Evolutionary conservation across 2,797 vertebrate genomes (phyloP).

Genomic region (Todus mexicanus): DNA sequence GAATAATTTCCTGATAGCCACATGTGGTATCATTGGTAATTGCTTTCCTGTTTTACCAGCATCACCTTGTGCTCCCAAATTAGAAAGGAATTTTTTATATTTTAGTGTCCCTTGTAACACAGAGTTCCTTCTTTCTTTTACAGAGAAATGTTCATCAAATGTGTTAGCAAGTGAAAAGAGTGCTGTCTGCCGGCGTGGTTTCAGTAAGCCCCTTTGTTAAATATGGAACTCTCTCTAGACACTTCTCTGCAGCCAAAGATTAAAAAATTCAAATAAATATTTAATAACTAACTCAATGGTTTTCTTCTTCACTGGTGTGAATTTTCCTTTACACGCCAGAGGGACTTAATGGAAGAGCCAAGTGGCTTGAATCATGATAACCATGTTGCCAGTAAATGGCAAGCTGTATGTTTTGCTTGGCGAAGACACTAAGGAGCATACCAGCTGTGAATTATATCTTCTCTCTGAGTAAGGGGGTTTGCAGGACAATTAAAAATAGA

Average conservation of each 20-base stretch:
- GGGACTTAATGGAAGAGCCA: constrained; percentile 16
- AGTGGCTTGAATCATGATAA: constrained; percentile 12
- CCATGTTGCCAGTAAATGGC: not conserved
- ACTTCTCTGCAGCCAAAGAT: not conserved
- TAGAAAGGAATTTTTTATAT: not conserved
- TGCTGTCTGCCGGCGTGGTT: not conserved
- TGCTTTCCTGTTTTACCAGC: not conserved
- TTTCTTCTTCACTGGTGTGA: constrained; percentile 17
- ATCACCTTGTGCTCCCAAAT: not conserved
- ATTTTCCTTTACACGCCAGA: constrained; percentile 20
- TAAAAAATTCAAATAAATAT: constrained; percentile 38
- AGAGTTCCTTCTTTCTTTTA: not conserved
- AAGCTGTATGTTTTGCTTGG: constrained; percentile 26
- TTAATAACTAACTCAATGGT: not conserved
- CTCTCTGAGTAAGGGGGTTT: not conserved
- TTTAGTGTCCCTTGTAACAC: not conserved
- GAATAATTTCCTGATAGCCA: not conserved
- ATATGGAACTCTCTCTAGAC: not conserved
- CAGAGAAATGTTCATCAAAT: not conserved
- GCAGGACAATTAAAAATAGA: constrained; percentile 9
- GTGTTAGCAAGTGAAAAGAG: not conserved
- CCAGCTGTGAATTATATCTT: constrained; percentile 18
- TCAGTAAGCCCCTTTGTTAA: constrained; percentile 11
- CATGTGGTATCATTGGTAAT: not conserved
- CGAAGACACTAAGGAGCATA: not conserved